Base-by-base conservation (phyloP, 2,797 vertebrate genomes). In the Allenopithecus nigroviridis region DNA sequence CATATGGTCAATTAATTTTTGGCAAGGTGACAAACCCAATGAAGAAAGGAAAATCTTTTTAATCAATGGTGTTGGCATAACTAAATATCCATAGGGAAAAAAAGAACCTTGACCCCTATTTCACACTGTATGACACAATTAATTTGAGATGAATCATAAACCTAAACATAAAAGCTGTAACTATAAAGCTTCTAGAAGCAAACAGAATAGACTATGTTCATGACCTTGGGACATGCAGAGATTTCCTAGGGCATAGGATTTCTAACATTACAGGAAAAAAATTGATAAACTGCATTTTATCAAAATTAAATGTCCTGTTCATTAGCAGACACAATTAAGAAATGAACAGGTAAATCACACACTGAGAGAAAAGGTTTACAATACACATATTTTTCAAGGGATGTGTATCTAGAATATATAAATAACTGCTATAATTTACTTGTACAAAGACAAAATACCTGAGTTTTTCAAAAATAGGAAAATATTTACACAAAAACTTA, bases 61-160 rank as follows among this genome's bases (percentile, higher is more conserved):
- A 97, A 96, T 84, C 64, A 59, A 19, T 59, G 39, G 5, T 84
- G 28, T 33, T 91, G 70, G 43, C 76, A 84, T 81, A 84, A 85
- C 50, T 43, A 76, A 26, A 81, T 79, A 84, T 53, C 61, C 64
- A 72, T 75, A 53, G 85, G 43, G 80, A n/a, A 84, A 75, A 83
- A 91, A 90, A 48, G 46, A 88, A 84, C 72, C 33, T 81, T 92
- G 76, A 96, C 28, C 39, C 39, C 19, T n/a, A 9, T 48, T 91
- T 95, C 89, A 61, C 17, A 24, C 43, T 87, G 26, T 72, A 78
- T 26, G 72, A 74, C 46, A 91, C 75, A 96, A 91, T 79, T 91
- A 95, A 95, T 96, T 90, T 48, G 91, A 83, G 85, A 70, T 92
- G 41, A 96, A 88, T 94, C 61, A 57, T 70, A 95, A 83, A 21